Base-by-base conservation (phyloP, 2,888 invertebrate species). In the Leptodirus hochenwartii region DNA sequence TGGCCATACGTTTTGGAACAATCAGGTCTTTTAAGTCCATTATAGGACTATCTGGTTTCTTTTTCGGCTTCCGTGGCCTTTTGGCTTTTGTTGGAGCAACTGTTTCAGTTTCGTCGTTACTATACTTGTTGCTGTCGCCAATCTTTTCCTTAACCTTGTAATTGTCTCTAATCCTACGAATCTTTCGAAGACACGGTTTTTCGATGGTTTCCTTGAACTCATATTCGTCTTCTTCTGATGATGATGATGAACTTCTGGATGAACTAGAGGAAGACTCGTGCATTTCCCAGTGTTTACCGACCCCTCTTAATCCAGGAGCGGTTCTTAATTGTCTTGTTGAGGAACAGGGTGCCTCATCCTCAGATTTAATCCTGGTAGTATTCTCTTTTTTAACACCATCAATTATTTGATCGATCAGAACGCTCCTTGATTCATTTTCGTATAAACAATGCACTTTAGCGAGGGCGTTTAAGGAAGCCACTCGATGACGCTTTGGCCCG, bases 361-460 rank as follows among this genome's bases (percentile, higher is more conserved):
- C n/a, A n/a, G n/a, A n/a, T n/a, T n/a, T n/a, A n/a, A n/a, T n/a
- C n/a, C n/a, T 37, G 11, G 33, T 27, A 11, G 13, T n/a, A 14
- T 10, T 29, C 17, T 29, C 34, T 12, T 35, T 36, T 20, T 42
- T 42, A 20, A 34, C 31, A 10, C 17, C 25, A 5, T 36, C 34
- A 6, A 33, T 17, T n/a, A 31, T 29, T n/a, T 37, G 44, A 17
- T 63, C 64, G 9, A 62, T 47, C 30, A 76, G 66, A 35, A 74
- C 76, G 1, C 73, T 72, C 28, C 77, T 62, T 29, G 77, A 74
- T 56, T 87, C 87, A 49, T 87, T 87, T 54, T 87, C 87, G 47
- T 87, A 87, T 14, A 88, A 61, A 47, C 85, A 85, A 50, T 87
- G 85, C 2, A 88, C 87, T 60, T 87, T 87, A 15, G 85, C 85